Evolutionary conservation across 2,888 invertebrate species (phyloP).

Genomic region (Polietes domitor): DNA sequence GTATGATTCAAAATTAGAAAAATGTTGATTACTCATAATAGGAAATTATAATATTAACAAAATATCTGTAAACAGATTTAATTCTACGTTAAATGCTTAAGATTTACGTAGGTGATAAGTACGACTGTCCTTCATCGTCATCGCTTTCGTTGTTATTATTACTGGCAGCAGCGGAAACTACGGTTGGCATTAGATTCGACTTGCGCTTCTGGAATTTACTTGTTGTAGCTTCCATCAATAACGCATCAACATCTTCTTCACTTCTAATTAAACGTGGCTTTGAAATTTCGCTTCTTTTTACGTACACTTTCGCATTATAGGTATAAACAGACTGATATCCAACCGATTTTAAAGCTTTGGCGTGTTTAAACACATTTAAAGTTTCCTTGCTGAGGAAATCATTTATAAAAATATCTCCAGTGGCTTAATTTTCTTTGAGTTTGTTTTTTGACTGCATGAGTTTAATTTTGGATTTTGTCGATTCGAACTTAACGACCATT

Average conservation of each 20-base stretch:
- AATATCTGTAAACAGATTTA: not conserved
- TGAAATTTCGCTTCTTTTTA: not conserved
- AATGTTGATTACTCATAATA: constrained; percentile 20
- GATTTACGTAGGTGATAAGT: not conserved
- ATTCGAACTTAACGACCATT: too few relatives aligned
- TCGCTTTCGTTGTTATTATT: not conserved
- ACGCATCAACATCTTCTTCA: not conserved
- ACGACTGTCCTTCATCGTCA: not conserved
- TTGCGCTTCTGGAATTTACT: not conserved
- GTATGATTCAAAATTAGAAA: constrained; percentile 4
- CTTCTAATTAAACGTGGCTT: not conserved
- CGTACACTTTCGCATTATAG: not conserved
- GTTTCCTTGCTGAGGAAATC: not conserved
- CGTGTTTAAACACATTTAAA: not conserved
- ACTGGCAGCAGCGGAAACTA: too few relatives aligned
- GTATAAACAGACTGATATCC: not conserved
- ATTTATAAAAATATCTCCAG: not conserved
- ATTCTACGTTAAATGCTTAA: not conserved
- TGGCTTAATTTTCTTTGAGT: too few relatives aligned
- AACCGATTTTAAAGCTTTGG: not conserved
- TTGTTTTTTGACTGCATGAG: not conserved
- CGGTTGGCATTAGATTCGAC: not conserved
- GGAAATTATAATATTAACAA: not conserved
- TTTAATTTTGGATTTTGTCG: not conserved
- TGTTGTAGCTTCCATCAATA: not conserved